Conservation (phyloP, 2,113 vertebrate genomes). For the Microcebus griseorufus region DNA sequence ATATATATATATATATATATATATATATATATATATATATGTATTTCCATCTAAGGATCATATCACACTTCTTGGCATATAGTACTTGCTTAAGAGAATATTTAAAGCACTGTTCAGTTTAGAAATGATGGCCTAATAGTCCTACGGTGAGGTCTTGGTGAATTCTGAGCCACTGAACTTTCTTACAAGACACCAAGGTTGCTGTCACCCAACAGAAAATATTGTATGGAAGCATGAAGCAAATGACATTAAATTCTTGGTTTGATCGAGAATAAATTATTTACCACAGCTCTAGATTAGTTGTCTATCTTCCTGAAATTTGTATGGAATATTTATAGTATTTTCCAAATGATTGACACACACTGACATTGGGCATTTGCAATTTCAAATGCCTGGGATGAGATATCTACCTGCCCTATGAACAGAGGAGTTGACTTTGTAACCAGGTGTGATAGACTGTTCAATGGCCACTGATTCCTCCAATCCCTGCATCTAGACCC, state of each 20-base stretch:
- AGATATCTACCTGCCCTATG: not conserved
- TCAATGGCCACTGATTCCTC: not conserved
- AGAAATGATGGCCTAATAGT: not conserved
- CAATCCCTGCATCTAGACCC: not conserved
- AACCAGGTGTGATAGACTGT: not conserved
- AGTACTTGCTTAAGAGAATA: not conserved
- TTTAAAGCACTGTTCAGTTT: not conserved
- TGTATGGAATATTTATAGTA: not conserved
- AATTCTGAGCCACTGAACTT: not conserved
- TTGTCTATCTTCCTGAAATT: not conserved
- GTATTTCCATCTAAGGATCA: not conserved
- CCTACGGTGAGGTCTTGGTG: not conserved
- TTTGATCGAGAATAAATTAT: not conserved
- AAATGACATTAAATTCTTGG: not conserved
- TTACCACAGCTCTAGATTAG: not conserved
- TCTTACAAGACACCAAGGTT: not conserved
- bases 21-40: too few species aligned
- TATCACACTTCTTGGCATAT: not conserved
- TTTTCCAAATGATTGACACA: not conserved
- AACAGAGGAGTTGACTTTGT: not conserved
- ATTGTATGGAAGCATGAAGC: not conserved
- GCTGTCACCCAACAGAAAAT: not conserved
- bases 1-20: too few species aligned
- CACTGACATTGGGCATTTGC: not conserved
- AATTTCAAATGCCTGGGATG: not conserved